A percentile compares a stretch with the other conserved stretches of the same genome.
Conservation (phyloP, 2,888 invertebrate species). For the Teleogryllus oceanicus region DNA sequence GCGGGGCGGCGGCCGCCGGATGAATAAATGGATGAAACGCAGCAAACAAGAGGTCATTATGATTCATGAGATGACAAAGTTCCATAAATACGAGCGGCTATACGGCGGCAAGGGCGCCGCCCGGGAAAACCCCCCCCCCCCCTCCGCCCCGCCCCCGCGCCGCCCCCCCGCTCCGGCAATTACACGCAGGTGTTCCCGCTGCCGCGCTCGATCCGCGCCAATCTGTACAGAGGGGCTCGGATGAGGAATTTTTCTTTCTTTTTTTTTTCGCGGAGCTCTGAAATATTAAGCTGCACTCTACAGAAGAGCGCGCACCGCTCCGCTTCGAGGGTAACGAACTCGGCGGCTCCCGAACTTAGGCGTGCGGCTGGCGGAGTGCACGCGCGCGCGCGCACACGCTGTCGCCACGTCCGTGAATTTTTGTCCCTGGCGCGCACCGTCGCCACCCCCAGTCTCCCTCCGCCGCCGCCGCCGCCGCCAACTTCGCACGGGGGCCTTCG, state of each 20-base stretch:
- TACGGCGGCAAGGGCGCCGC: constrained; percentile 8
- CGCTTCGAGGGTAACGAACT: too few species aligned
- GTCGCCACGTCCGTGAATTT: not conserved
- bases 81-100: not conserved
- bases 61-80: constrained; percentile 18
- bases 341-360: too few species aligned
- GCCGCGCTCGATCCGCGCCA: not conserved
- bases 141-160: not conserved
- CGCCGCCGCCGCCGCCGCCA: not conserved
- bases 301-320: not conserved
- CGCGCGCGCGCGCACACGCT: too few species aligned
- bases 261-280: not conserved
- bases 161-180: not conserved
- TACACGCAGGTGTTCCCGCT: constrained; percentile 6
- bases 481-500: not conserved
- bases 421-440: not conserved
- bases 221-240: not conserved
- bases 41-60: constrained; percentile 18
- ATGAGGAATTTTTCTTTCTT: not conserved
- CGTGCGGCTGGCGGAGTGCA: too few species aligned
- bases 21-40: constrained; percentile 18
- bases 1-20: not conserved
- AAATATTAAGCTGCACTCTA: not conserved
- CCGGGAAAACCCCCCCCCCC: not conserved
- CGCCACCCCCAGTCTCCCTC: not conserved